These are phyloP conservation scores for Phyllotreta cruciferae DNA, from an alignment of 2,888 invertebrate genomes.

Conservation along the genomic window DNA sequence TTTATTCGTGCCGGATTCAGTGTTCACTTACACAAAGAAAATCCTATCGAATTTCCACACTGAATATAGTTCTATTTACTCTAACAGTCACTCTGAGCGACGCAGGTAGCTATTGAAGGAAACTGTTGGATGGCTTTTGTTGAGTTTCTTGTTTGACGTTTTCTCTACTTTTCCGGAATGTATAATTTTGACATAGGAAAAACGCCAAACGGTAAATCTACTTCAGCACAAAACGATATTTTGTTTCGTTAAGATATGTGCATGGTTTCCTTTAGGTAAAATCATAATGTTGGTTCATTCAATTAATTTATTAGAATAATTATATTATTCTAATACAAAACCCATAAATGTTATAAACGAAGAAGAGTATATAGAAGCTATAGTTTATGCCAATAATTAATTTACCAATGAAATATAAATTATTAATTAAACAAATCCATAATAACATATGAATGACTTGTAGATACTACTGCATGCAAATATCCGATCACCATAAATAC, in stretches of 20 bases:
- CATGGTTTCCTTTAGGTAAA: too few relatives aligned
- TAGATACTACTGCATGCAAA: too few relatives aligned
- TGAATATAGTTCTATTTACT: slow-evolving; percentile 18
- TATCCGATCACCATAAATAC: too few relatives aligned
- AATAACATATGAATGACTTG: neutral
- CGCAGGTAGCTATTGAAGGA: slow-evolving; percentile 19
- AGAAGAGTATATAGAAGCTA: too few relatives aligned
- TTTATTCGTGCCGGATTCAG: slow-evolving; percentile 13
- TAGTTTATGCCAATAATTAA: neutral
- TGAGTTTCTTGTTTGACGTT: slow-evolving; percentile 12
- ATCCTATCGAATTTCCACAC: slow-evolving; percentile 17
- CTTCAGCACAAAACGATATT: too few relatives aligned
- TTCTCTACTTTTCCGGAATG: slow-evolving; percentile 5
- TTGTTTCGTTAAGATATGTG: too few relatives aligned
- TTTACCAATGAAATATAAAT: neutral
- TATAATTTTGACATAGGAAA: slow-evolving; percentile 12
- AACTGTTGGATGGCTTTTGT: slow-evolving; percentile 15
- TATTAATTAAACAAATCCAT: neutral
- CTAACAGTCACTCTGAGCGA: slow-evolving; percentile 18
- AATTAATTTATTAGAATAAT: too few relatives aligned
- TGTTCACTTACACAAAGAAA: slow-evolving; percentile 19
- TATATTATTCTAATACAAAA: too few relatives aligned
- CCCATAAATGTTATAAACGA: too few relatives aligned
- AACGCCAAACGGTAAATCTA: neutral
- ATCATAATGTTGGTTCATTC: too few relatives aligned